Base-by-base conservation (phyloP, 2,797 vertebrate genomes). In the Pseudochromis fuscus region DNA sequence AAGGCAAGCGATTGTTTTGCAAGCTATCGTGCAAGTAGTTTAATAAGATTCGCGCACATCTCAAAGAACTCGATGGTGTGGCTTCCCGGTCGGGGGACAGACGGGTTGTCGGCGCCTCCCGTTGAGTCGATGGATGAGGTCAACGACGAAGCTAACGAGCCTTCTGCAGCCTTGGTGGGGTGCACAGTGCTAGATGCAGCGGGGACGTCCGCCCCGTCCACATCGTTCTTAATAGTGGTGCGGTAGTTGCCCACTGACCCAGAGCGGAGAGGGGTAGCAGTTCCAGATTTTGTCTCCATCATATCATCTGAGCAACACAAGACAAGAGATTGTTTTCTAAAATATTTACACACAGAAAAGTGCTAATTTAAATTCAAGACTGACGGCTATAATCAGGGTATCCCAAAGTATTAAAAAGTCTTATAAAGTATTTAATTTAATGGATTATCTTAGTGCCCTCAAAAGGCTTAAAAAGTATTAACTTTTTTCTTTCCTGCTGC, bases 1-100 rank as follows among this genome's bases (percentile, higher is more conserved):
- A 86, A 94, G 93, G 87, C 93, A 86, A 90, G 88, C 77, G 87
- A 89, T 91, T 90, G 88, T 88, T 90, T 88, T 87, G 90, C 80
- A 75, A 93, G 93, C 95, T 97, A 99, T 88, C 98, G 97, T 91
- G 98, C 97, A 92, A 99, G 96, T 90, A 99, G 95, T 95, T 99
- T 99, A 94, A 99, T 99, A 89, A 99, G 95, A 93, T 99, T 98
- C 59, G 98, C 98, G 87, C 97, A 99, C 97, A 99, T 99, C 94
- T 99, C 97, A 85, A 99, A 99, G 86, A 99, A 99, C 79, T 99
- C 97, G 79, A 99, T 98, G 50, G 97, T 98, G 93, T 99, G 98
- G 93, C 98, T 99, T 86, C 98, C 98, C 9, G 97, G 95, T 65
- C 97, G 95, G 21, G 86, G 97, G 91, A 91, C 92, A 60, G 92